Evolutionary conservation across 1,140 invertebrate genomes (phyloP).

Genomic region (Stenopsyche tienmushanensis): DNA sequence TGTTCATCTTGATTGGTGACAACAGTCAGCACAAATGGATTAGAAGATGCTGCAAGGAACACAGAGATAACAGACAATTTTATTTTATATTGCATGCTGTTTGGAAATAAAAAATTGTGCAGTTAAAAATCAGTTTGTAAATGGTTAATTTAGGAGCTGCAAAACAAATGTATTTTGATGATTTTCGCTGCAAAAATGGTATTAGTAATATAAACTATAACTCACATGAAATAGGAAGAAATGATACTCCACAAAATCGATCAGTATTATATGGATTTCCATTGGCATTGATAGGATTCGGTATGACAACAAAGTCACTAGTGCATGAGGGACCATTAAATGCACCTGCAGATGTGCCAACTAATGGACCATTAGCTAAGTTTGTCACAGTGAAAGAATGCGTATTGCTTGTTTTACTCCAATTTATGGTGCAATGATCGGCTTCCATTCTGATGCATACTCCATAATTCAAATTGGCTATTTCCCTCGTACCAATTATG

Average conservation of each 20-base stretch:
- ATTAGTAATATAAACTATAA: too few relatives aligned
- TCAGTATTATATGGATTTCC: slow-evolving; percentile 56
- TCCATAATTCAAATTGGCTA: slow-evolving; percentile 67
- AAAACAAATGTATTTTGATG: too few relatives aligned
- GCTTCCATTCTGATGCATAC: slow-evolving; percentile 60
- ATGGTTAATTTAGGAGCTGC: too few relatives aligned
- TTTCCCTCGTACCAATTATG: slow-evolving; percentile 59
- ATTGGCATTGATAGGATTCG: slow-evolving; percentile 58
- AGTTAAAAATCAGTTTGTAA: too few relatives aligned
- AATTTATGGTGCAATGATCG: slow-evolving; percentile 62
- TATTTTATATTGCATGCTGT: too few relatives aligned
- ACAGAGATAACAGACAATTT: too few relatives aligned
- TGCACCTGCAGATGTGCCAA: slow-evolving; percentile 55
- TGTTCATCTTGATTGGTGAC: slow-evolving; percentile 64
- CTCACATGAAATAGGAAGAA: slow-evolving; percentile 65
- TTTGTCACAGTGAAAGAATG: slow-evolving; percentile 71
- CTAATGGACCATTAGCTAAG: slow-evolving; percentile 59
- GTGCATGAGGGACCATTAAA: slow-evolving; percentile 60
- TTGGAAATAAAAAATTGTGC: too few relatives aligned
- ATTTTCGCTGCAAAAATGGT: slow-evolving; percentile 55
- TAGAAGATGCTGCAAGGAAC: too few relatives aligned
- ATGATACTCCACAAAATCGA: slow-evolving; percentile 71
- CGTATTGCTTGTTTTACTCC: slow-evolving; percentile 54
- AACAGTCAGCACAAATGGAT: slow-evolving; percentile 73
- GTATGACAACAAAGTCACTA: slow-evolving; percentile 73